Base-by-base conservation (phyloP, 1,140 invertebrate species). In the Agrilus planipennis region DNA sequence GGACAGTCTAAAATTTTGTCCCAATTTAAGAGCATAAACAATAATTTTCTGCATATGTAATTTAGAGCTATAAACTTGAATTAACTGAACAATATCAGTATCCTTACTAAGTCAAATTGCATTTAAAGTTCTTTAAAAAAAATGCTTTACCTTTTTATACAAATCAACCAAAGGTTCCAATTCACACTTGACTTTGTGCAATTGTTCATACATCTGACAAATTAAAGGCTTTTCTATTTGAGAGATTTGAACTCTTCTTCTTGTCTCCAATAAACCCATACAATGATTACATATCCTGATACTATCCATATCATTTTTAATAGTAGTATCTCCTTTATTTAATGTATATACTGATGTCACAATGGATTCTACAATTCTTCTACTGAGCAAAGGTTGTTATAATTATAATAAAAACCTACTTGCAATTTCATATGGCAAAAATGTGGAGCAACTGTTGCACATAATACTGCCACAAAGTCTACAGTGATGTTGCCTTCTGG, bases 391-490 rank as follows among this genome's bases (percentile, higher is more conserved):
- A 15, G 12, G 28, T 19, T 10, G 30, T 29, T 10, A 25, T 28
- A 10, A 25, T 4, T 20, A 36, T 31, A 27, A 30, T 15, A 27
- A 41, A 38, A 52, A 75, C 80, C 73, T 72, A 91, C 89, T 78
- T 41, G 90, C 92, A 64, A 80, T 77, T 36, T 76, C 67, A 53
- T 90, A 70, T 23, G 84, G 74, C 43, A 98, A 66, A 65, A 94
- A 95, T 45, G 80, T 66, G 11, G 91, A 96, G 62, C 94, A 99
- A 49, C 83, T 78, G 59, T 92, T 75, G 63, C 94, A 99, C 72
- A 97, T 85, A 41, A 99, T 83, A 36, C 84, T 84, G 1, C 95
- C 94, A 71, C 94, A 98, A 4, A 98, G 68, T 47, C 94, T 69
- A 58, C 94, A 99, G 64, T 99, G 94, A 69, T 98, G 94, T 61